Evolutionary conservation across 2,797 vertebrate species (phyloP), one percentile per base, ranked within the genome.

Genomic region (Nyctibius grandis): DNA sequence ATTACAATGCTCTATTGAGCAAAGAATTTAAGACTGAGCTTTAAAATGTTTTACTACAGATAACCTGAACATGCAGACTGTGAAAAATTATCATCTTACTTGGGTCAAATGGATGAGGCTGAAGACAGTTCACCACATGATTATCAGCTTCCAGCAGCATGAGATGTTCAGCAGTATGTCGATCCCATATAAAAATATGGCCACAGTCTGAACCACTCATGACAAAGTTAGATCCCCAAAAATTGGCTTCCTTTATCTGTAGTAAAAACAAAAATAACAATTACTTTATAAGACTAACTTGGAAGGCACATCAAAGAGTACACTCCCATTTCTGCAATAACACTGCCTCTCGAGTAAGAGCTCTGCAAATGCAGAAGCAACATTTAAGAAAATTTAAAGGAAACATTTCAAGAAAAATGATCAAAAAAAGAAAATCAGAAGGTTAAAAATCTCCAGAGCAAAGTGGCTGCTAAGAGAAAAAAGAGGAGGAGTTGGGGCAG

Each of bases 101-200:
- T 97, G 99, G 99, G 96, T 99, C 99, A 45, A 98, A 99, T 2
- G 99, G 99, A 97, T 99, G 99, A 69, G 99, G 99, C 97, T 99
- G 99, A 78, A 99, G 98, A 95, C 99, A 99, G 98, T 99, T 99
- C 85, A 99, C 99, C 97, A 99, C 99, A 7, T 99, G 99, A 98
- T 99, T 99, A 98, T 99, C 99, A 21, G 99, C 99, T 94, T 99
- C 99, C 81, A 99, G 98, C 85, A 99, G 98, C 99, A 99, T 99
- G 85, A 99, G 97, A 88, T 99, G 99, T 93, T 99, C 99, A 2
- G 99, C 99, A 0, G 99, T 99, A 96, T 99, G 99, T 61, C 99
- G 98, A 97, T 99, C 99, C 99, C 99, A 99, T 96, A 99, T 99
- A 96, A 99, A 99, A 97, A 99, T 99, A 95, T 99, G 99, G 63